These are phyloP conservation scores for Apistogramma diplotaenia DNA, from an alignment of 2,113 vertebrate species.

Conservation along the genomic window DNA sequence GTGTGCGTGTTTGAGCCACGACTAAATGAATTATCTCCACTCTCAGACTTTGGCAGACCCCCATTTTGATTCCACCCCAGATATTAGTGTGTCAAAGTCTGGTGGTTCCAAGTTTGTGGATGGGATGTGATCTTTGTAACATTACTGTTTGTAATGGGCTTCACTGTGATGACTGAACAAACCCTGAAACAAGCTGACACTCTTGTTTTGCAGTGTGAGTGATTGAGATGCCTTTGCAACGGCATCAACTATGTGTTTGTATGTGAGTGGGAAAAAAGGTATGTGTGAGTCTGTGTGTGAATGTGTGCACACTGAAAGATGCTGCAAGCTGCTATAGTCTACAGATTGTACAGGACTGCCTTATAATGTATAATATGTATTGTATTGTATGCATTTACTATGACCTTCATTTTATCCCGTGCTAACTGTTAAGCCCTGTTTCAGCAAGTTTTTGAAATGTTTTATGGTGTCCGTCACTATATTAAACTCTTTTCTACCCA, in stretches of 20 bases:
- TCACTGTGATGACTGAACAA: conserved; percentile 38
- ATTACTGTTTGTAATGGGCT: conserved; percentile 9
- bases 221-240: conserved; percentile 7
- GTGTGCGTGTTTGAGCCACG: conserved; percentile 3
- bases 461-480: conserved; percentile 18
- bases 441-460: conserved; percentile 25
- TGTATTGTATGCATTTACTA: conserved; percentile 38
- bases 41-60: conserved; percentile 41
- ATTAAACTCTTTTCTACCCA: conserved; percentile 49
- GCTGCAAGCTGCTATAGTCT: conserved; percentile 62
- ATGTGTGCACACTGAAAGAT: conserved; percentile 43
- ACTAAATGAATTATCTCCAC: conserved; percentile 51
- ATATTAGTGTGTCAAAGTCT: conserved; percentile 42
- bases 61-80: conserved; percentile 41
- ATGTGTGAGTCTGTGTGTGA: neutral
- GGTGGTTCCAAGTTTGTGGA: conserved; percentile 44
- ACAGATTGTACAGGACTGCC: conserved; percentile 53
- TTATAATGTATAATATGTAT: conserved; percentile 28
- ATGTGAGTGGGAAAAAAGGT: neutral
- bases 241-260: neutral
- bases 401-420: conserved; percentile 8
- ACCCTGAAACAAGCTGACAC: conserved; percentile 30
- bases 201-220: neutral
- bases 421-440: conserved; percentile 36
- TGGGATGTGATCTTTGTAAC: conserved; percentile 13